A percentile compares a stretch with the other conserved stretches of the same genome.
phyloP scores from a whole-genome alignment of 2,797 vertebrate species.

The Rhinoraja longicauda region DNA sequence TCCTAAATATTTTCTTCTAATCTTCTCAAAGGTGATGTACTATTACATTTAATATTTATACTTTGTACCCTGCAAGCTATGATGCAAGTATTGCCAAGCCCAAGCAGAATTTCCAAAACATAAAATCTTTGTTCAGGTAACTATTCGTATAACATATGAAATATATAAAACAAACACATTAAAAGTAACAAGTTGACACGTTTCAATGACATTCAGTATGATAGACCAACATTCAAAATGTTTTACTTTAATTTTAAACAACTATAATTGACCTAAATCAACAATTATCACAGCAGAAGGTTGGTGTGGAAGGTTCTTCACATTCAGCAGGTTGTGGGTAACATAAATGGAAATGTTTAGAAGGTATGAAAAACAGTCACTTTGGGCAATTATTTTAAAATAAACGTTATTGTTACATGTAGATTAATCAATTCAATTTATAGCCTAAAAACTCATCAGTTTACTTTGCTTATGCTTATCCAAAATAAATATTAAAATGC shows the following conservation, averaged over 20 bases:
- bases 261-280: neutral
- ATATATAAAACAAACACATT: neutral
- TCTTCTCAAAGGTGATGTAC: conserved; percentile 95
- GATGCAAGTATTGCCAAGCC: conserved; percentile 49
- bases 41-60: conserved; percentile 92
- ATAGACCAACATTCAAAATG: neutral
- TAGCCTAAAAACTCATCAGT: neutral
- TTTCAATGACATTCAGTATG: neutral
- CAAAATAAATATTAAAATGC: neutral
- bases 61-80: conserved; percentile 59
- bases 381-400: neutral
- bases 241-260: neutral
- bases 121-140: conserved; percentile 14
- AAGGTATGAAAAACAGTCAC: conserved; percentile 25
- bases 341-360: neutral
- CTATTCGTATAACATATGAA: neutral
- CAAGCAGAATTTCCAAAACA: conserved; percentile 45
- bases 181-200: conserved; percentile 11
- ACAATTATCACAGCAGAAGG: neutral
- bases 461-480: neutral
- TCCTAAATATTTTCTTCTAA: conserved; percentile 99
- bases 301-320: neutral
- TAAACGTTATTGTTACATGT: neutral
- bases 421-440: neutral
- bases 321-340: neutral